phyloP scores from a whole-genome alignment of 2,113 vertebrate genomes.

The Xenopus borealis region DNA sequence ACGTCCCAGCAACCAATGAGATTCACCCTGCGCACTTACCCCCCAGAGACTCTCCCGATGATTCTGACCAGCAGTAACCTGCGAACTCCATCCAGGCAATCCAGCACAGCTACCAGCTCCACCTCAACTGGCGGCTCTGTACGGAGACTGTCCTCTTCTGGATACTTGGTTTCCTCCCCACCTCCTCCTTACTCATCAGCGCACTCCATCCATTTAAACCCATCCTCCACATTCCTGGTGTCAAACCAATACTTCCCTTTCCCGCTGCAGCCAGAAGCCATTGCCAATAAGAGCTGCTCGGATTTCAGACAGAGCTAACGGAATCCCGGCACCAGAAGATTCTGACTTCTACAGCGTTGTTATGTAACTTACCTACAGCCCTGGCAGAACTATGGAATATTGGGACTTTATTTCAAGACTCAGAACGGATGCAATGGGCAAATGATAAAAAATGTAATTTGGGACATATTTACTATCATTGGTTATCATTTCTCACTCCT shows the following conservation, averaged over 20 bases:
- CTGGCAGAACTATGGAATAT: too few relatives aligned
- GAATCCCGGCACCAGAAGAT: neutral
- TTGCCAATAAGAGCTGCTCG: conserved; percentile 75
- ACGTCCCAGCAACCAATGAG: conserved; percentile 84
- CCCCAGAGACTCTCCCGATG: conserved; percentile 96
- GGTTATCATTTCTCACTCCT: too few relatives aligned
- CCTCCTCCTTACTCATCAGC: conserved; percentile 79
- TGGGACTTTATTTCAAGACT: too few relatives aligned
- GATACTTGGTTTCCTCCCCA: conserved; percentile 67
- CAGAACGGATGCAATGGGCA: too few relatives aligned
- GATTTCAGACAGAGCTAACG: conserved; percentile 86
- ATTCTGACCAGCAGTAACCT: conserved; percentile 80
- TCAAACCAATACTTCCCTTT: conserved; percentile 85
- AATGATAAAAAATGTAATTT: too few relatives aligned
- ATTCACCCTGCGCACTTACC: conserved; percentile 88
- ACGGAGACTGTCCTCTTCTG: conserved; percentile 78
- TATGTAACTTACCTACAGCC: too few relatives aligned
- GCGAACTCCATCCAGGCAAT: conserved; percentile 85
- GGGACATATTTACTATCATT: too few relatives aligned
- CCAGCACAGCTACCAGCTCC: conserved; percentile 89
- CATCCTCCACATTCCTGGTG: conserved; percentile 75
- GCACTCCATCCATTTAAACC: conserved; percentile 66
- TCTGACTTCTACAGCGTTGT: too few relatives aligned
- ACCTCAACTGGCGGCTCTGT: conserved; percentile 80
- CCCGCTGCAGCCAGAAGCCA: conserved; percentile 78